Base-by-base conservation (phyloP, 2,113 vertebrate species). In the Eidolon helvum region DNA sequence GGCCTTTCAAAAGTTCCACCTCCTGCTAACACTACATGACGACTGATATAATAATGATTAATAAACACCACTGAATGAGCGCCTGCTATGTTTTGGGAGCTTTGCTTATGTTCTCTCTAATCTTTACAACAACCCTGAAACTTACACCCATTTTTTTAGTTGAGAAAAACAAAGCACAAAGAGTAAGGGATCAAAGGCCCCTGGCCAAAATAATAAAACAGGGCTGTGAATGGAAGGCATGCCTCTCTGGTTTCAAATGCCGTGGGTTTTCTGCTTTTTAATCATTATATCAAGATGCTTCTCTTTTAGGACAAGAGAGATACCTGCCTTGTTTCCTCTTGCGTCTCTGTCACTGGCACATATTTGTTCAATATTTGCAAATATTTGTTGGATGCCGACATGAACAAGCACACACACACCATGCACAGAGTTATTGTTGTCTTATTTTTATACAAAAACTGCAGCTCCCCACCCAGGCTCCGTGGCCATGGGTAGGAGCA, bases 181-280 rank as follows among this genome's bases (percentile, higher is more conserved):
- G 10, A 2, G 4, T 26, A 33, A 72, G 43, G 35, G 8, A 4
- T 30, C 28, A 38, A 5, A 48, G 38, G 43, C 38, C 0, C 16
- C 63, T 26, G 38, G 19, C 18, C 24, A 24, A 85, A 40, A 6
- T 7, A n/a, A 30, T 6, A 9, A 75, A 55, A 12, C n/a, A 55
- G 21, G 53, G 33, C 12, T n/a, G 35, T 2, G 4, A 0, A 10
- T 4, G n/a, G 66, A 48, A 77, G 61, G 8, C 6, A 5, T 0
- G 3, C 3, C 45, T 24, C 2, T 43, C 45, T 65, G 55, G 55
- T 59, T 69, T 77, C 48, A n/a, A 30, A 65, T 0, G 1, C 40
- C 33, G 45, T 48, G 40, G 22, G 61, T 1, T 50, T 59, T 22
- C 50, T 40, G 33, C n/a, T 16, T 38, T 53, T 48, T 57, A 22